phyloP scores from a whole-genome alignment of 1,140 invertebrate genomes.

The Eumaeus atala region DNA sequence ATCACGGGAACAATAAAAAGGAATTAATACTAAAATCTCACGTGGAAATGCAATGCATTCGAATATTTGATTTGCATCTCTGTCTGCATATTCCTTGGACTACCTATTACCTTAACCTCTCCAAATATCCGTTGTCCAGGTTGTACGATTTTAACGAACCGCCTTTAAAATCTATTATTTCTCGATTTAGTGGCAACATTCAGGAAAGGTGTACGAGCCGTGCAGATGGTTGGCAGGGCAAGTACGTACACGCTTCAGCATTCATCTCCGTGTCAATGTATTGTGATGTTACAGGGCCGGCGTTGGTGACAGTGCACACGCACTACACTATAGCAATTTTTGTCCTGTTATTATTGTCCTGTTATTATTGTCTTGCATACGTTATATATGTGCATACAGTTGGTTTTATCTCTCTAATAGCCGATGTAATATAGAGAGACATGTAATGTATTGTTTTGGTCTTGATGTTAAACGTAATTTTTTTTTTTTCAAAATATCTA shows the following conservation, averaged over 20 bases:
- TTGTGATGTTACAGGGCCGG: conserved; percentile 58
- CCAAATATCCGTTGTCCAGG: conserved; percentile 23
- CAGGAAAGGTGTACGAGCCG: conserved; percentile 99
- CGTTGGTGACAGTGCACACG: conserved; percentile 32
- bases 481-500: conserved; percentile 40
- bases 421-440: conserved; percentile 55
- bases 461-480: conserved; percentile 55
- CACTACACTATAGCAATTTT: conserved; percentile 49
- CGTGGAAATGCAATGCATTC: conserved; percentile 7
- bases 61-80: conserved; percentile 52
- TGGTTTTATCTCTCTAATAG: conserved; percentile 70
- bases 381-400: conserved; percentile 70
- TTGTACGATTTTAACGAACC: conserved; percentile 31
- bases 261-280: conserved; percentile 61
- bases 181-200: conserved; percentile 95
- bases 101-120: conserved; percentile 42
- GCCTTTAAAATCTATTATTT: conserved; percentile 63
- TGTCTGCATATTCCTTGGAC: conserved; percentile 48
- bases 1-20: conserved; percentile 5
- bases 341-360: conserved; percentile 68
- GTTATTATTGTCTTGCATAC: conserved; percentile 67
- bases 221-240: conserved; percentile 97
- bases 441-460: conserved; percentile 67
- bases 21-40: neutral
- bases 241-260: conserved; percentile 86